These are phyloP conservation scores for Drosophila seclusa DNA, from an alignment of 2,888 invertebrate species.

Conservation along the genomic window DNA sequence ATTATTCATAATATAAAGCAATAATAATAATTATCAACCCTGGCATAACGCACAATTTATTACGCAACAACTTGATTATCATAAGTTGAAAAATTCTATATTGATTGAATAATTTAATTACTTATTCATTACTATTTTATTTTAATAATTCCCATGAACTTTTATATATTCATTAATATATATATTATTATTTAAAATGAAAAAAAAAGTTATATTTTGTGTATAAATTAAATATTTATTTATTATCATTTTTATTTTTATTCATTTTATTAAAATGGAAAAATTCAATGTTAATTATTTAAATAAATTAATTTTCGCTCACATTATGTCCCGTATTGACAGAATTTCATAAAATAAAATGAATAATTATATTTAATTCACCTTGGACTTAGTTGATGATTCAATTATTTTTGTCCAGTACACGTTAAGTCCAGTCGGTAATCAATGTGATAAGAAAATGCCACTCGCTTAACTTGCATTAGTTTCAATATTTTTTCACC, in stretches of 20 bases:
- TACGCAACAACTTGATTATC: neutral
- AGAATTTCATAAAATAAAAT: neutral
- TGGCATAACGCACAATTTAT: neutral
- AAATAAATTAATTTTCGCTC: neutral
- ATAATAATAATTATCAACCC: neutral
- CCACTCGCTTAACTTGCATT: conserved; percentile 7
- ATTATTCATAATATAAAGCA: neutral
- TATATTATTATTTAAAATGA: neutral
- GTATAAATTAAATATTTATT: neutral
- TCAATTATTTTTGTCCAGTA: neutral
- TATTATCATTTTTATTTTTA: neutral
- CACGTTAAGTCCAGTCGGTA: neutral
- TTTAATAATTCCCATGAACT: neutral
- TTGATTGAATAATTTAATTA: neutral
- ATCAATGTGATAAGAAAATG: conserved; percentile 36
- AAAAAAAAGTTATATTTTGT: too few species aligned
- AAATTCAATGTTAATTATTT: neutral
- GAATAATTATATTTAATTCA: neutral
- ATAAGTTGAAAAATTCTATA: neutral
- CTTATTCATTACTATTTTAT: neutral
- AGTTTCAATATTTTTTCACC: neutral
- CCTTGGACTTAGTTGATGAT: neutral
- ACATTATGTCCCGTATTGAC: neutral
- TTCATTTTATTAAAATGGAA: neutral
- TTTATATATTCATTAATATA: neutral